Conservation (phyloP, 2,113 vertebrate genomes). For the Lanius collurio region DNA sequence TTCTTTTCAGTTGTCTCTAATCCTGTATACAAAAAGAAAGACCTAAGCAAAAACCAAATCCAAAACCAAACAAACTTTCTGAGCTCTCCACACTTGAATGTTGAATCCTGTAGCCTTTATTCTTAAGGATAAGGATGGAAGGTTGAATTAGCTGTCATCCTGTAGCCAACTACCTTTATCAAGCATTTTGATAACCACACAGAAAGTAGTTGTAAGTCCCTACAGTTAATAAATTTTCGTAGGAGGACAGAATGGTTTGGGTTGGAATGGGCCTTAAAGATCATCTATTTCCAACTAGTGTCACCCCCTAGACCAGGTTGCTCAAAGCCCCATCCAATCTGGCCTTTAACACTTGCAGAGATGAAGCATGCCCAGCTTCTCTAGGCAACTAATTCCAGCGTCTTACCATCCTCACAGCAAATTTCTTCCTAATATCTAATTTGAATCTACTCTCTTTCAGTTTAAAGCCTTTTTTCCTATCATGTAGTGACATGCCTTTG, state of each 20-base stretch:
- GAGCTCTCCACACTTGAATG: neutral
- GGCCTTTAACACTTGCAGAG: neutral
- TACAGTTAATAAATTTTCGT: neutral
- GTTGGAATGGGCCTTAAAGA: neutral
- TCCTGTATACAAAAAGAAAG: neutral
- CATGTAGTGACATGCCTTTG: neutral
- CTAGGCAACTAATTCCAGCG: neutral
- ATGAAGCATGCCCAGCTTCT: neutral
- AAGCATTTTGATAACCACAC: neutral
- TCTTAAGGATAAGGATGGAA: neutral
- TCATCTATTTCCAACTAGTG: neutral
- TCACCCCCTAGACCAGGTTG: neutral
- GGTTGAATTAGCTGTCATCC: neutral
- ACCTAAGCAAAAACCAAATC: neutral
- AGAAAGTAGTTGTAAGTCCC: neutral
- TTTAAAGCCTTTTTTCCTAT: neutral
- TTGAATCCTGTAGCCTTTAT: neutral
- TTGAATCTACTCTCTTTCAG: neutral
- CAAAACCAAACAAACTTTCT: neutral
- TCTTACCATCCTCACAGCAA: neutral
- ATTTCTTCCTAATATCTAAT: neutral
- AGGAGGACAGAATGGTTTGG: neutral
- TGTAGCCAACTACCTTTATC: neutral
- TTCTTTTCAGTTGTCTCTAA: neutral
- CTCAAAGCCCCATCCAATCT: neutral